phyloP scores from a whole-genome alignment of 2,797 vertebrate genomes.

The Aldrovandia affinis region DNA sequence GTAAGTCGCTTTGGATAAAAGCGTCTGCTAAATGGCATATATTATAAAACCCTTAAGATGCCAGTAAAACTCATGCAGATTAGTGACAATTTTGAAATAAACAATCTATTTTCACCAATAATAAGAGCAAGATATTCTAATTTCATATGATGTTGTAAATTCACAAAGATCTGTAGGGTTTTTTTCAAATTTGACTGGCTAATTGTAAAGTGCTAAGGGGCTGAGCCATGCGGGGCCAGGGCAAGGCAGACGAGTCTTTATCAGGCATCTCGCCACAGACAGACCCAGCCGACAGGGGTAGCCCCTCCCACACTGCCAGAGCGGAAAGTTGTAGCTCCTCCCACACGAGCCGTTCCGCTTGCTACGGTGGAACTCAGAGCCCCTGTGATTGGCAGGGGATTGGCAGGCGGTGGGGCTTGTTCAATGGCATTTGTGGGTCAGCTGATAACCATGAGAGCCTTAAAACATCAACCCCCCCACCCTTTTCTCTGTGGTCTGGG shows the following conservation, averaged over 20 bases:
- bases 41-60: background rate
- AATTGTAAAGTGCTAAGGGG: no score
- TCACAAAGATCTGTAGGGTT: background rate
- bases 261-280: conserved; percentile 4
- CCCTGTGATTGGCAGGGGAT: background rate
- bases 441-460: background rate
- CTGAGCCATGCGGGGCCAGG: no score
- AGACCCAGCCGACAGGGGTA: no score
- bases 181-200: background rate
- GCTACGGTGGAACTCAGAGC: conserved; percentile 1
- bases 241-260: conserved; percentile 11
- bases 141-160: background rate
- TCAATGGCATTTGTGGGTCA: conserved; percentile 14
- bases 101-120: background rate
- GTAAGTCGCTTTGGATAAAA: no score
- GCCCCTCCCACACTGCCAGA: no score
- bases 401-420: background rate
- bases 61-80: background rate
- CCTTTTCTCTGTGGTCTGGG: background rate
- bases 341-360: no score
- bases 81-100: background rate
- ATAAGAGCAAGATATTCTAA: background rate
- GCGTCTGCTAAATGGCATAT: no score
- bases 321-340: no score
- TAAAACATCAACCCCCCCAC: background rate